These are phyloP conservation scores for Propsilocerus akamusi DNA, from an alignment of 1,140 invertebrate genomes.

Conservation along the genomic window DNA sequence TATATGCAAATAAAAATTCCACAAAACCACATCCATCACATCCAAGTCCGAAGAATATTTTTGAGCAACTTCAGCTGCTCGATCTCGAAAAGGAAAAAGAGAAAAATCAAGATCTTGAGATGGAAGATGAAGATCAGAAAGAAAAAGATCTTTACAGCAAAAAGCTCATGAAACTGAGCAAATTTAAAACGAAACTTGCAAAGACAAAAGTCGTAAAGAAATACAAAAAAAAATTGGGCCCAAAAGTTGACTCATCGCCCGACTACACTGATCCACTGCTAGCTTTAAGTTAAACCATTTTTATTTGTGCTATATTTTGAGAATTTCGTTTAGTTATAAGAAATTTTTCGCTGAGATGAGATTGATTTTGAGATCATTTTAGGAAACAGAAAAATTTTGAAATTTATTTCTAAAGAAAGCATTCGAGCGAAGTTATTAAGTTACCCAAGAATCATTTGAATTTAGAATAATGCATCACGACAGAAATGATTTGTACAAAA, in stretches of 20 bases:
- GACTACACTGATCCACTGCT: slow-evolving; percentile 36
- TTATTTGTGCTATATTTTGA: too few species aligned
- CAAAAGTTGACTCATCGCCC: slow-evolving; percentile 16
- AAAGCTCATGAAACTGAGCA: slow-evolving; percentile 30
- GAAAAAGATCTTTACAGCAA: too few species aligned
- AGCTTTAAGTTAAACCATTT: slow-evolving; percentile 48
- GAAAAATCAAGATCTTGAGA: slow-evolving; percentile 15
- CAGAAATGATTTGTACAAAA: too few species aligned
- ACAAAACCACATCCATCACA: slow-evolving; percentile 26
- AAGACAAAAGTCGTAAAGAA: slow-evolving; percentile 42
- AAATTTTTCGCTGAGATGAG: too few species aligned
- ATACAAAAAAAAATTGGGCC: slow-evolving; percentile 31
- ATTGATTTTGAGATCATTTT: too few species aligned
- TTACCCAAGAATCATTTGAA: too few species aligned
- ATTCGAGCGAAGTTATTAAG: too few species aligned
- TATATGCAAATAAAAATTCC: slow-evolving; percentile 57
- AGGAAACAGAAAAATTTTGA: too few species aligned
- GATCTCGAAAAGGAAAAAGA: slow-evolving; percentile 34
- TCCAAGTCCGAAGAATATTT: slow-evolving; percentile 55
- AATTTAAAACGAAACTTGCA: slow-evolving; percentile 41
- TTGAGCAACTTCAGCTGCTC: slow-evolving; percentile 53
- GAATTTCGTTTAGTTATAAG: too few species aligned
- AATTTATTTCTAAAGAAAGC: too few species aligned
- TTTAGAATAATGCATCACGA: too few species aligned
- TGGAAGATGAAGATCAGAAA: slow-evolving; percentile 10